phyloP scores from a whole-genome alignment of 2,113 vertebrate species.

The Urocitellus parryii region DNA sequence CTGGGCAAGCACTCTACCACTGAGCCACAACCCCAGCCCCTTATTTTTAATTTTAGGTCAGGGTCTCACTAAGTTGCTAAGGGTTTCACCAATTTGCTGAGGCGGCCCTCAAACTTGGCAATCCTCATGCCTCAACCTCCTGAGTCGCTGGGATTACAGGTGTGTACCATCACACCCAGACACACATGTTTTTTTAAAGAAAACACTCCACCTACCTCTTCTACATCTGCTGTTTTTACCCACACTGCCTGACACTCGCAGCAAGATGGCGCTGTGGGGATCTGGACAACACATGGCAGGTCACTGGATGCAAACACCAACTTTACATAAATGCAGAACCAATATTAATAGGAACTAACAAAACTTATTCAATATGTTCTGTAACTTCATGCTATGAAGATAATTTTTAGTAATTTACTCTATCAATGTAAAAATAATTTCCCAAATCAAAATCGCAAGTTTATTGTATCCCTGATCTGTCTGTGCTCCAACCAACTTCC shows the following conservation, averaged over 20 bases:
- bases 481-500: not conserved
- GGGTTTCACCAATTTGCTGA: no score
- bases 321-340: constrained; percentile 29
- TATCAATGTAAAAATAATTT: constrained; percentile 13
- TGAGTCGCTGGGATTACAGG: no score
- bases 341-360: constrained; percentile 5
- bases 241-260: not conserved
- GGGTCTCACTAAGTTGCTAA: no score
- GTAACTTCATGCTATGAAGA: not conserved
- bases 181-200: not conserved
- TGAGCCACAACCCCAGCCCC: no score
- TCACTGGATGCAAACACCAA: not conserved
- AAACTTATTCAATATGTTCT: not conserved
- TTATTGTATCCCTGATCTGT: not conserved
- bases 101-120: no score
- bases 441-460: constrained; percentile 38
- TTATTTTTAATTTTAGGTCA: no score
- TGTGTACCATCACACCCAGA: no score
- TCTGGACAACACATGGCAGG: not conserved
- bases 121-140: not conserved
- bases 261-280: constrained; percentile 36
- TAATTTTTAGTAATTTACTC: not conserved
- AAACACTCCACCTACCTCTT: not conserved
- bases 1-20: no score
- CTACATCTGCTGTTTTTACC: constrained; percentile 32